Evolutionary conservation across 2,797 vertebrate genomes (phyloP).

Genomic region (Sebastes vulpes): DNA sequence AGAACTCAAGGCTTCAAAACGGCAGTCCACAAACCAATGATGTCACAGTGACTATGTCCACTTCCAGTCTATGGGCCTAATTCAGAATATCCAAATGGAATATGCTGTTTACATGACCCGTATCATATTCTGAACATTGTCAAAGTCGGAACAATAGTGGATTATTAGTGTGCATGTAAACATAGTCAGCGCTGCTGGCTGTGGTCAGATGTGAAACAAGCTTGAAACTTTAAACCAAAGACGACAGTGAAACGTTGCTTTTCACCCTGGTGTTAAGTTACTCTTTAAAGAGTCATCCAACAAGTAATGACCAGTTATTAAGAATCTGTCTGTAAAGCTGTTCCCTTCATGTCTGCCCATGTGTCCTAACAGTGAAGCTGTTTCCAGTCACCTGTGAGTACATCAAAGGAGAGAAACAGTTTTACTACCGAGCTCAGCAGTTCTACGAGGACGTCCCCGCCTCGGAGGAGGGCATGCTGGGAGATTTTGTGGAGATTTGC

Average conservation of each 20-base stretch:
- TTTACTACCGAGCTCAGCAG: slow-evolving; percentile 94
- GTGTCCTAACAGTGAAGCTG: slow-evolving; percentile 90
- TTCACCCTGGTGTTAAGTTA: not conserved
- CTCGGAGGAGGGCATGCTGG: slow-evolving; percentile 98
- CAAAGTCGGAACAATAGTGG: not conserved
- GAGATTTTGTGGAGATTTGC: slow-evolving; percentile 93
- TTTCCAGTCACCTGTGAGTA: slow-evolving; percentile 95
- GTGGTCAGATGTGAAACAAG: not conserved
- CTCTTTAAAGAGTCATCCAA: not conserved
- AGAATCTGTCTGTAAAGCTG: not conserved
- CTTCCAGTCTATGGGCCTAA: not conserved
- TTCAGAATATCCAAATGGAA: not conserved
- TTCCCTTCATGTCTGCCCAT: not conserved
- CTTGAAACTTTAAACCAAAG: not conserved
- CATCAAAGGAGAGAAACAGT: slow-evolving; percentile 95
- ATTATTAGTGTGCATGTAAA: not conserved
- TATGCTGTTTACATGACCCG: not conserved
- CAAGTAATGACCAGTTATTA: not conserved
- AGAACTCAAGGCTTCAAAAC: not conserved
- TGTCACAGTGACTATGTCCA: too few relatives aligned
- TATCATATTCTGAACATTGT: not conserved
- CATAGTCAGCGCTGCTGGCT: not conserved
- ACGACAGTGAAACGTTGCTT: not conserved
- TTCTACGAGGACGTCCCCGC: slow-evolving; percentile 94
- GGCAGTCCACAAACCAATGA: not conserved